These are phyloP conservation scores for Bergia puertoricense DNA, from an alignment of 92 coral and sea anemone species.

Conservation along the genomic window DNA sequence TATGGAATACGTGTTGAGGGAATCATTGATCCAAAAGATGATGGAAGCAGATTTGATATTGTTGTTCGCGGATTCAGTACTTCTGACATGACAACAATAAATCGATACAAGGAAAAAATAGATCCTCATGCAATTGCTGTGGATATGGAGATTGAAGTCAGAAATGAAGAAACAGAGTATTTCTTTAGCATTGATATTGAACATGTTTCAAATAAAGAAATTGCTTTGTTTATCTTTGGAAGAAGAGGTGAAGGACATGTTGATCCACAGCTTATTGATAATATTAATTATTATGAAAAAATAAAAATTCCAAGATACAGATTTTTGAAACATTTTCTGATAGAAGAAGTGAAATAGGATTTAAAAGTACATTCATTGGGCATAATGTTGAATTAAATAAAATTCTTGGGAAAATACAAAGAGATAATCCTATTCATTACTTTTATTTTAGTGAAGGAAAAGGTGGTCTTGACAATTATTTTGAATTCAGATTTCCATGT, in stretches of 20 bases:
- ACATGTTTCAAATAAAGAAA: background rate
- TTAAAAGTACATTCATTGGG: too few relatives aligned
- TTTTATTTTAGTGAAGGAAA: too few relatives aligned
- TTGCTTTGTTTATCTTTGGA: conserved; percentile 4
- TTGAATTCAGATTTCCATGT: too few relatives aligned
- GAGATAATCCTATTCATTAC: too few relatives aligned
- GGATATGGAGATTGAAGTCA: background rate
- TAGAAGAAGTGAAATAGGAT: too few relatives aligned
- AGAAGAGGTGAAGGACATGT: background rate
- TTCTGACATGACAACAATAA: background rate
- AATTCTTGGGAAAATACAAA: too few relatives aligned
- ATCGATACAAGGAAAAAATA: conserved; percentile 12
- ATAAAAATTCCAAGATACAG: too few relatives aligned
- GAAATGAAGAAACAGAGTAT: background rate
- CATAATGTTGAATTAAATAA: too few relatives aligned
- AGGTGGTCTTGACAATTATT: too few relatives aligned
- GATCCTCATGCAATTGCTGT: conserved; percentile 10
- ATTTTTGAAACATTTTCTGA: too few relatives aligned
- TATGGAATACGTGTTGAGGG: conserved; percentile 2
- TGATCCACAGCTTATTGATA: background rate
- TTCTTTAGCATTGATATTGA: conserved; percentile 13
- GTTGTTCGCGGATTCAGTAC: background rate
- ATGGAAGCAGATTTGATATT: conserved; percentile 12
- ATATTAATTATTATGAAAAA: too few relatives aligned
- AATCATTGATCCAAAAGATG: conserved; percentile 5